These are phyloP conservation scores for Fistularia commersonii DNA, from an alignment of 2,797 vertebrate species.

Conservation along the genomic window DNA sequence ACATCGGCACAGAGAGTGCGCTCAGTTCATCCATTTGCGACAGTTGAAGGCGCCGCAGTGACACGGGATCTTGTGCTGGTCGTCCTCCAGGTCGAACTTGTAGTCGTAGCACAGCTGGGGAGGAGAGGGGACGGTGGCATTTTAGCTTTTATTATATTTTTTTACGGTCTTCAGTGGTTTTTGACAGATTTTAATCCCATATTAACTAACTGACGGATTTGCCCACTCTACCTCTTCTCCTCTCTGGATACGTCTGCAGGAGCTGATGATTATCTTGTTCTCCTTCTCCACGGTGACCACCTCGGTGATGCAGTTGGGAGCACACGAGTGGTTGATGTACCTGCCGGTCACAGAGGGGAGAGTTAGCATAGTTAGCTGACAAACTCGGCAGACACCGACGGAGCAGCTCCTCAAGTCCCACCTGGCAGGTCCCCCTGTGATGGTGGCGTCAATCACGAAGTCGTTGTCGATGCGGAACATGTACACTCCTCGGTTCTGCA, in stretches of 20 bases:
- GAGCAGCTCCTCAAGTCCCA: constrained; percentile 38
- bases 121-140: constrained; percentile 1
- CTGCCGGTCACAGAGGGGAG: constrained; percentile 65
- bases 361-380: too few relatives aligned
- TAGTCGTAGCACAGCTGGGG: constrained; percentile 93
- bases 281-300: constrained; percentile 94
- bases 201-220: too few relatives aligned
- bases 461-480: constrained; percentile 98
- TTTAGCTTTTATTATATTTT: too few relatives aligned
- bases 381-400: too few relatives aligned
- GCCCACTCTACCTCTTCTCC: constrained; percentile 88
- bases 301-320: constrained; percentile 95
- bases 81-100: constrained; percentile 97
- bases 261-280: constrained; percentile 98
- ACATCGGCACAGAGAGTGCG: constrained; percentile 14
- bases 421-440: constrained; percentile 95
- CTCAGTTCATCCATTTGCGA: constrained; percentile 96
- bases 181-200: too few relatives aligned
- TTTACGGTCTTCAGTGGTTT: too few relatives aligned
- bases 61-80: constrained; percentile 98
- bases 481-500: constrained; percentile 94
- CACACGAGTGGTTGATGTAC: constrained; percentile 97
- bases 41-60: constrained; percentile 98
- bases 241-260: constrained; percentile 92
- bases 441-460: constrained; percentile 92